phyloP scores from a whole-genome alignment of 2,888 invertebrate genomes.

The Rhabditoides inermis region DNA sequence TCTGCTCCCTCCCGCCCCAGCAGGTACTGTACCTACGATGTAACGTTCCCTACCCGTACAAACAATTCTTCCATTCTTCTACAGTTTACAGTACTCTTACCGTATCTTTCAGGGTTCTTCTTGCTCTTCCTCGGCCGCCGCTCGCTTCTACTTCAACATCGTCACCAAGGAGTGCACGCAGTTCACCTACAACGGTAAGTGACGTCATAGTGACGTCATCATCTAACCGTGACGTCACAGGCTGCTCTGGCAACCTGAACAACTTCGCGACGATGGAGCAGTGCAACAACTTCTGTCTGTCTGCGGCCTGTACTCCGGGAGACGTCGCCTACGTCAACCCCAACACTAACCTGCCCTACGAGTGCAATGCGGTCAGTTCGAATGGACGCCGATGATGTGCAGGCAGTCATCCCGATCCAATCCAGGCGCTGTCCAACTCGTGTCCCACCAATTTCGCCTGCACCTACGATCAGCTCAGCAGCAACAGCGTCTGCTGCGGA shows the following conservation, averaged over 20 bases:
- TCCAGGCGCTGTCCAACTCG: slow-evolving; percentile 45
- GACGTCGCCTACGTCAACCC: slow-evolving; percentile 49
- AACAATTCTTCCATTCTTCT: too few relatives aligned
- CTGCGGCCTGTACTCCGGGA: slow-evolving; percentile 49
- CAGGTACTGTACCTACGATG: too few relatives aligned
- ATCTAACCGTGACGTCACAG: too few relatives aligned
- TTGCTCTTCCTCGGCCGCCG: slow-evolving; percentile 46
- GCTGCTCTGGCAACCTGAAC: slow-evolving; percentile 44
- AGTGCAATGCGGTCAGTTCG: slow-evolving; percentile 48
- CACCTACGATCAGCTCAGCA: slow-evolving; percentile 43
- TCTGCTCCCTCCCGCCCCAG: slow-evolving; percentile 50
- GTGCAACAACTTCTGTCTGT: slow-evolving; percentile 51
- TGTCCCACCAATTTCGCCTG: slow-evolving; percentile 50
- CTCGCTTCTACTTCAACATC: slow-evolving; percentile 40
- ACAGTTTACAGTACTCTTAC: too few relatives aligned
- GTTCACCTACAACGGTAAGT: slow-evolving; percentile 46
- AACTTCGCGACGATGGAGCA: slow-evolving; percentile 49
- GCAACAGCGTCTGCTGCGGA: slow-evolving; percentile 50
- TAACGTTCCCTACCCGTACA: too few relatives aligned
- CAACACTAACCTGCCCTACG: slow-evolving; percentile 47
- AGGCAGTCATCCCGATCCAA: too few relatives aligned
- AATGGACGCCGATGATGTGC: too few relatives aligned
- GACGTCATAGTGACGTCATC: too few relatives aligned
- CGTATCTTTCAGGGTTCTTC: too few relatives aligned
- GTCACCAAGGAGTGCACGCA: slow-evolving; percentile 44